Evolutionary conservation across 2,113 vertebrate genomes (phyloP).

Genomic region (Pteruthius melanotis): DNA sequence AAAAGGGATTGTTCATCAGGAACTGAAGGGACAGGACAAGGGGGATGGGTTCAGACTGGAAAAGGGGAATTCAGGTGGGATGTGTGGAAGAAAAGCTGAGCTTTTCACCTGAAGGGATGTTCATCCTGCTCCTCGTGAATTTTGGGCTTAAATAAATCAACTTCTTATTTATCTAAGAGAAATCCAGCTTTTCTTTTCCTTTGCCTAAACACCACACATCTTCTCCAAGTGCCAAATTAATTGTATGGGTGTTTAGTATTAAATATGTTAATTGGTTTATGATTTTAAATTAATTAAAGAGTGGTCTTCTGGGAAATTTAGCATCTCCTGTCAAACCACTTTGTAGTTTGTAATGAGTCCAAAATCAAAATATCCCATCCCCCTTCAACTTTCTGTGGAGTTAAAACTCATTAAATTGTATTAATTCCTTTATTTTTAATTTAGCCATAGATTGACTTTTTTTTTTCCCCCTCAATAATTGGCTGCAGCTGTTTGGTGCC

Average conservation of each 20-base stretch:
- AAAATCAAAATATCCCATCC: neutral
- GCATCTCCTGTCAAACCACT: neutral
- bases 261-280: conserved; percentile 42
- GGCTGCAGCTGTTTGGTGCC: neutral
- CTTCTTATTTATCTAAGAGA: neutral
- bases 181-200: neutral
- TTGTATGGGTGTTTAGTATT: neutral
- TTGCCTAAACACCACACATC: neutral
- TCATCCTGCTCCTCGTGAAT: neutral
- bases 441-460: neutral
- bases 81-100: neutral
- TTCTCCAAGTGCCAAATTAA: neutral
- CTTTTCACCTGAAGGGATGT: neutral
- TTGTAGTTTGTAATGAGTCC: neutral
- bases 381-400: neutral
- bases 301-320: conserved; percentile 30
- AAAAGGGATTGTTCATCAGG: neutral
- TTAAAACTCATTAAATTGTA: neutral
- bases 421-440: neutral
- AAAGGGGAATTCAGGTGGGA: neutral
- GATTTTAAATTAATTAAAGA: conserved; percentile 31
- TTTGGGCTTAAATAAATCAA: neutral
- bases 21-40: neutral
- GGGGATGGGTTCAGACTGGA: too few species aligned
- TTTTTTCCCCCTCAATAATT: neutral